Evolutionary conservation across 2,113 vertebrate genomes (phyloP), one percentile per base, ranked within the genome.

Genomic region (Aegithalos caudatus): DNA sequence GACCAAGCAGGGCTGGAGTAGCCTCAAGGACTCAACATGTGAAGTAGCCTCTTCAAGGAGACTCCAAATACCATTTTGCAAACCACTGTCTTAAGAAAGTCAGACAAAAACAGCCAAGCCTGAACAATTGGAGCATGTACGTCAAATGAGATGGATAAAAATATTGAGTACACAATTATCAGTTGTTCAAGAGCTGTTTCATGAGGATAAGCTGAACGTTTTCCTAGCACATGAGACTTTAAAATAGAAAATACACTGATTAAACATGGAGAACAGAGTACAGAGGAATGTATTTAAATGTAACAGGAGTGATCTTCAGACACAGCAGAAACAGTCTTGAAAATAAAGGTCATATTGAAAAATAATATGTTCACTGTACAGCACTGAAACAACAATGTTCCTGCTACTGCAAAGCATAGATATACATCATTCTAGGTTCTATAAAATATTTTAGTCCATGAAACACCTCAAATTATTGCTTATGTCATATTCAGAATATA

Each of bases 71-170:
- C 1, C 40, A 31, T 64, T 72, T 88, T 95, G 22, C 35, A 64
- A 73, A 54, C 12, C 23, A 53, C 21, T 58, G 1, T n/a, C n/a
- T 53, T 67, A 62, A 61, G 44, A 60, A 69, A 71, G 19, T 25
- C 27, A 57, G 22, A 16, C 24, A 83, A 70, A 78, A 83, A 2
- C 15, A 70, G 7, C 6, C 47, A 53, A 81, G 28, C 11, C 5
- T 20, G 18, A 69, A 25, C 19, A 40, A n/a, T 6, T 38, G 12
- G 25, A 64, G 31, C 0, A 0, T 20, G 8, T 44, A 44, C 23
- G 9, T 4, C 54, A 70, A 53, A 69, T 54, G 7, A 58, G 14
- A 16, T 18, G 7, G 27, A 69, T 50, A 79, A 86, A 79, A 78
- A 33, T 67, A 45, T 11, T 12, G 1, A 48, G 18, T 12, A 64